Evolutionary conservation across 2,797 vertebrate species (phyloP).

Genomic region (Podargus strigoides): DNA sequence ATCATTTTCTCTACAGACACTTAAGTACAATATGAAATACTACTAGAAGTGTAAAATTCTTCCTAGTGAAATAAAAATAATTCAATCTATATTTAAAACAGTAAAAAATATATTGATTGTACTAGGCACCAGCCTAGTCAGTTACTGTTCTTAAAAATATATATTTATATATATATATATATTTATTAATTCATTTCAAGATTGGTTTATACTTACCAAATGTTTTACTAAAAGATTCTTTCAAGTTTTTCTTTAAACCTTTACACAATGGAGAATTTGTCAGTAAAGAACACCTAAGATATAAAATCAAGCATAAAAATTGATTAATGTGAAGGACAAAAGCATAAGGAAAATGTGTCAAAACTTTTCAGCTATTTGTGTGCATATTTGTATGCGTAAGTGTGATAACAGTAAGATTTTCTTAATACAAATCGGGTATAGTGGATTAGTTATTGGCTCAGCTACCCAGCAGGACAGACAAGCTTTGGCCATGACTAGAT

Average conservation of each 20-base stretch:
- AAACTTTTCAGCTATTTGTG: not conserved
- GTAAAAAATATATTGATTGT: accelerated
- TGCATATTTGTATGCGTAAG: not conserved
- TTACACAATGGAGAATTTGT: constrained; percentile 78
- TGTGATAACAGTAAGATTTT: not conserved
- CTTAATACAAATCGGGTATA: not conserved
- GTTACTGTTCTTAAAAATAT: not conserved
- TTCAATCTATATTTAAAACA: not conserved
- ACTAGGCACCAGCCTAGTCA: not conserved
- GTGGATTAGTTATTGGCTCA: not conserved
- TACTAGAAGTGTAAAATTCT: not conserved
- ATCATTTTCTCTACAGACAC: not conserved
- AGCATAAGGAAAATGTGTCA: not conserved
- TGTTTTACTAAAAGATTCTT: constrained; percentile 51
- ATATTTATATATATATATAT: too few species aligned
- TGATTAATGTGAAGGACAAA: not conserved
- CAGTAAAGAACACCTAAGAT: constrained; percentile 74
- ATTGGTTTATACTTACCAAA: constrained; percentile 33
- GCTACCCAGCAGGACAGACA: not conserved
- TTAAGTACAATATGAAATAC: not conserved
- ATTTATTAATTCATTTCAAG: not conserved
- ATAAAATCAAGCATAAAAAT: not conserved
- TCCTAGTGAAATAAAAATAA: not conserved
- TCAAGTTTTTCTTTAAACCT: constrained; percentile 63
- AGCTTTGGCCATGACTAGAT: not conserved